These are phyloP conservation scores for Rafetus swinhoei DNA, from an alignment of 2,113 vertebrate genomes.

Conservation along the genomic window DNA sequence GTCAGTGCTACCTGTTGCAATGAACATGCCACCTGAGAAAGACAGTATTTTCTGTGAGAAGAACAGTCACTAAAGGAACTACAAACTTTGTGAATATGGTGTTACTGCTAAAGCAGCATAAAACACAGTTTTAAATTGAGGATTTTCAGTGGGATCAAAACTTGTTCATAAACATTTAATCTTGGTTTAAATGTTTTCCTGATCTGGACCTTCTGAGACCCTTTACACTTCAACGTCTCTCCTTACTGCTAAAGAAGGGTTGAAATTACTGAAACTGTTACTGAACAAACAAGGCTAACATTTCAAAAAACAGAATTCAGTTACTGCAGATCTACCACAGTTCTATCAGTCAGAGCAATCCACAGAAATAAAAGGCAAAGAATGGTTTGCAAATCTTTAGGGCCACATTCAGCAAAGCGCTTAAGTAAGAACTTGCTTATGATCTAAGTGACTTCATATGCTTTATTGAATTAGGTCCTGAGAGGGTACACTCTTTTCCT, in stretches of 20 bases:
- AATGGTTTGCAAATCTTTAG: neutral
- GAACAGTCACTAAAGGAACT: slow-evolving; percentile 3
- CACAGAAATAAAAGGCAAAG: neutral
- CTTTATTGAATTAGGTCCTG: neutral
- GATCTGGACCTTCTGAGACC: neutral
- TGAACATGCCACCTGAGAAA: slow-evolving; percentile 94
- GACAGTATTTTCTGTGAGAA: slow-evolving; percentile 33
- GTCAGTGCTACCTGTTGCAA: slow-evolving; percentile 96
- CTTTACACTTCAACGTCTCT: neutral
- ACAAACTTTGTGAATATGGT: neutral
- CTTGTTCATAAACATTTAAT: fast-evolving
- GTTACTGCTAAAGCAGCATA: neutral
- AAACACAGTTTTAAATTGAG: neutral
- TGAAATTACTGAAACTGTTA: neutral
- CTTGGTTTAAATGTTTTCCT: neutral
- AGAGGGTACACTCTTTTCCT: neutral
- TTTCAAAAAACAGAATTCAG: neutral
- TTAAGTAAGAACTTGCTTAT: neutral
- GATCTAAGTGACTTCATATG: neutral
- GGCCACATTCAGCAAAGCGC: neutral
- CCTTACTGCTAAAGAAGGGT: neutral
- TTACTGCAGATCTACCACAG: neutral
- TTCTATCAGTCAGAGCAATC: neutral
- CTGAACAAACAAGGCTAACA: neutral
- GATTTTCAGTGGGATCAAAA: neutral